Conservation (phyloP, 1,140 invertebrate genomes). For the Phenacoccus solenopsis region DNA sequence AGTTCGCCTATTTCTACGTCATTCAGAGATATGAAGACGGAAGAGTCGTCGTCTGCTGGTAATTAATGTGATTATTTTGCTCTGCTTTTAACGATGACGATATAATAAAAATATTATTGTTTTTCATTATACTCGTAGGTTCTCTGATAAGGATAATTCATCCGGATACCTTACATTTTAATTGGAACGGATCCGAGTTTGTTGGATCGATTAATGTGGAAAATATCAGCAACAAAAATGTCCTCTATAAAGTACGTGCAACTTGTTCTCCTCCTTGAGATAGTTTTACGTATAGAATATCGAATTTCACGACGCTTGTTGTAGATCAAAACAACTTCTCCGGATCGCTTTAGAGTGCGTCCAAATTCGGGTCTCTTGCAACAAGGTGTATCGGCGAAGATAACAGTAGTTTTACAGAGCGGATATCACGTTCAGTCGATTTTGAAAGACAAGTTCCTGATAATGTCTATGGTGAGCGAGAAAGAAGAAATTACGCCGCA, state of each 20-base stretch:
- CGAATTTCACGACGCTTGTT: too few relatives aligned
- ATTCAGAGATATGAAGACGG: background rate
- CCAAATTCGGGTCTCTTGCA: constrained; percentile 63
- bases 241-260: constrained; percentile 61
- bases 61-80: background rate
- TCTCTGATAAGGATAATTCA: constrained; percentile 38
- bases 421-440: constrained; percentile 40
- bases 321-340: constrained; percentile 62
- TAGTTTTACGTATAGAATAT: background rate
- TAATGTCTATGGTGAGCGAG: constrained; percentile 50
- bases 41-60: background rate
- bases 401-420: constrained; percentile 42
- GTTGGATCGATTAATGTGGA: constrained; percentile 50
- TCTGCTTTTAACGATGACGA: too few relatives aligned
- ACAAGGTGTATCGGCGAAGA: constrained; percentile 40
- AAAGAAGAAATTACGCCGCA: constrained; percentile 26
- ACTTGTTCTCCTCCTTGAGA: too few relatives aligned
- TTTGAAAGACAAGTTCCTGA: constrained; percentile 51
- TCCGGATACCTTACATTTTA: constrained; percentile 48
- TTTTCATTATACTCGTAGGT: constrained; percentile 21
- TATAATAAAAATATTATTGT: too few relatives aligned
- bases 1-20: constrained; percentile 1
- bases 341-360: constrained; percentile 79
- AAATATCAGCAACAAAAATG: constrained; percentile 48
- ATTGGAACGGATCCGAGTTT: constrained; percentile 46